A percentile compares a stretch with the other conserved stretches of the same genome.
Conservation (phyloP, 1,140 invertebrate species). For the Piezodorus guildinii region DNA sequence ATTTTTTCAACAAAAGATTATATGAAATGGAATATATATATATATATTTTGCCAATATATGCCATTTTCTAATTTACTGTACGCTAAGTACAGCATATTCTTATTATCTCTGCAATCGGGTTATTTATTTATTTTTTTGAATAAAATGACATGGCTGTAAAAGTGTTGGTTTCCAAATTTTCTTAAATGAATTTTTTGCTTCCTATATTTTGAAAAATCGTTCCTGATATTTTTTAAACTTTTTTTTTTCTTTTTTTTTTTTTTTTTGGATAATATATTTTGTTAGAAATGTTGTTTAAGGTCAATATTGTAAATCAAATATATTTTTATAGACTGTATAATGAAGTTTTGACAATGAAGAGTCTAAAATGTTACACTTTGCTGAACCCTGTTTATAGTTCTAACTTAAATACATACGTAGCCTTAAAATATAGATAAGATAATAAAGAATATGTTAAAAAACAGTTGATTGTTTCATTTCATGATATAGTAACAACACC, state of each 20-base stretch:
- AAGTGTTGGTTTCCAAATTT: neutral
- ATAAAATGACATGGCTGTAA: conserved; percentile 1
- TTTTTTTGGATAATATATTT: neutral
- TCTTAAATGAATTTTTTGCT: neutral
- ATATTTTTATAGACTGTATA: conserved; percentile 14
- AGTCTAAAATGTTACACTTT: conserved; percentile 2
- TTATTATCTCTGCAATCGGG: conserved; percentile 13
- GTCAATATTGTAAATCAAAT: conserved; percentile 9
- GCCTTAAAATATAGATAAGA: neutral
- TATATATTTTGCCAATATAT: conserved; percentile 3
- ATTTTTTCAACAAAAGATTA: conserved; percentile 6
- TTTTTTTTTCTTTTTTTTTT: neutral
- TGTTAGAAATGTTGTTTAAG: neutral
- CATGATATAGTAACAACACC: no score
- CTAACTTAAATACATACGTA: conserved; percentile 2
- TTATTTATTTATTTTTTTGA: neutral
- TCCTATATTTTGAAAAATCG: neutral
- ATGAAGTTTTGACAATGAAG: conserved; percentile 7
- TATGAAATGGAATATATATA: neutral
- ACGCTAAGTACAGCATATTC: neutral
- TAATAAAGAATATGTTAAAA: no score
- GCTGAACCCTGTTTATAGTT: neutral
- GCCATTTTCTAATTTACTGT: neutral
- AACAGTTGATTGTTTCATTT: no score
- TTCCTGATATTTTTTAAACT: neutral